A percentile compares a stretch with the other conserved stretches of the same genome.
Conservation (phyloP, 2,113 vertebrate genomes). For the Anolis sagrei region DNA sequence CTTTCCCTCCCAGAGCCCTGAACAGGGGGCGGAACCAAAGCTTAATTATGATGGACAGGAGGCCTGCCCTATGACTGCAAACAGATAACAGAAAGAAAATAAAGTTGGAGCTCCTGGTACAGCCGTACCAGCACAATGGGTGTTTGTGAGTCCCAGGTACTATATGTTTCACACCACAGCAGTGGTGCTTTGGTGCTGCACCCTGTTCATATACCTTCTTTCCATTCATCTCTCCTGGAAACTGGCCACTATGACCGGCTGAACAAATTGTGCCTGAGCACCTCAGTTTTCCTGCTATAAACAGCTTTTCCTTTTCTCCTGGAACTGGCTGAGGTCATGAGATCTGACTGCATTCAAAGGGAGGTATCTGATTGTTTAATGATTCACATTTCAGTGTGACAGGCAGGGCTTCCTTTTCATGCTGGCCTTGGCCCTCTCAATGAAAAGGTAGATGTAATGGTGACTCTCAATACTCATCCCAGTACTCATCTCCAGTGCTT, state of each 20-base stretch:
- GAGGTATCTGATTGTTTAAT: background rate
- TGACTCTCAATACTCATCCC: background rate
- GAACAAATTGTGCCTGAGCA: background rate
- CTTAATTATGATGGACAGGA: too few species aligned
- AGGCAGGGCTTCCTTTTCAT: background rate
- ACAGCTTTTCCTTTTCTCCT: background rate
- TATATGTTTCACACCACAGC: too few species aligned
- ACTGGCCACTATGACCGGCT: background rate
- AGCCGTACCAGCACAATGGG: too few species aligned
- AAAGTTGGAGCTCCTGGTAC: too few species aligned
- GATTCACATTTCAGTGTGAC: background rate
- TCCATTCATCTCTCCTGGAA: background rate
- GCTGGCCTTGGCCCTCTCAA: background rate
- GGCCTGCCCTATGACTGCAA: too few species aligned
- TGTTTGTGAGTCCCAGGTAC: too few species aligned
- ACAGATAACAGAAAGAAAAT: too few species aligned
- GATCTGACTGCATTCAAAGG: background rate
- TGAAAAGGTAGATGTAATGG: background rate
- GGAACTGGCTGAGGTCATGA: background rate
- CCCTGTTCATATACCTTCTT: too few species aligned
- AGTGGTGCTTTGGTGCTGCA: too few species aligned
- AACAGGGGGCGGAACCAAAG: too few species aligned
- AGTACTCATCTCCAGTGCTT: background rate
- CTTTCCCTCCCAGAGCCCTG: too few species aligned
- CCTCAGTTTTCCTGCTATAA: background rate